Base-by-base conservation (phyloP, 2,113 vertebrate genomes). In the Tautogolabrus adspersus region DNA sequence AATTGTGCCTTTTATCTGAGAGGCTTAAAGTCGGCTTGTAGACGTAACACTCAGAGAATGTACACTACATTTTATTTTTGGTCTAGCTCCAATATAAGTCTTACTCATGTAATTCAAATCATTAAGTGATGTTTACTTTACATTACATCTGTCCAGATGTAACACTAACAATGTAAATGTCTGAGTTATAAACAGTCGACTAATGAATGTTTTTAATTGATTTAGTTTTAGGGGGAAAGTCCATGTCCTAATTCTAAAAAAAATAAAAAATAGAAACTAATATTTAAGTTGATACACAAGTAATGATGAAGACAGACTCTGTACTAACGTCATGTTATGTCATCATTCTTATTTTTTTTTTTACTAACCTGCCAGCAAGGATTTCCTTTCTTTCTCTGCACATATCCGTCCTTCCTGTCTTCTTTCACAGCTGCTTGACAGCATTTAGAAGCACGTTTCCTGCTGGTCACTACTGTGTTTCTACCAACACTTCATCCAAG, bases 351-450 rank as follows among this genome's bases (percentile, higher is more conserved):
- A 22, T n/a, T 46, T 2, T 57, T 51, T 47, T 18, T 9, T 58
- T 70, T 13, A 65, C 22, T 49, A 30, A 63, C 55, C 5, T 62
- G 23, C 3, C 42, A 59, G 30, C 3, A n/a, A 66, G 63, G 72
- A 79, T 73, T 79, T 87, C 86, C 82, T 22, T 6, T 69, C 58
- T 81, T 78, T 82, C 42, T 56, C 40, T 58, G 19, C n/a, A 46
- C 34, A n/a, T 68, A 76, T 74, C 75, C 75, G 64, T 77, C 68
- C 60, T 85, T 81, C 83, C 66, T 72, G 60, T 77, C 47, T 21
- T 77, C 77, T 64, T 56, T 71, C 55, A 44, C 75, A 78, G 67
- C 55, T 22, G 38, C 56, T 46, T 21, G 5, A 51, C 59, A 46
- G 4, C 51, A 59, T 62, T 23, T 38, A 19, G 0, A 56, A 15